phyloP scores from a whole-genome alignment of 2,888 invertebrate genomes.

The Rosalia funebris region DNA sequence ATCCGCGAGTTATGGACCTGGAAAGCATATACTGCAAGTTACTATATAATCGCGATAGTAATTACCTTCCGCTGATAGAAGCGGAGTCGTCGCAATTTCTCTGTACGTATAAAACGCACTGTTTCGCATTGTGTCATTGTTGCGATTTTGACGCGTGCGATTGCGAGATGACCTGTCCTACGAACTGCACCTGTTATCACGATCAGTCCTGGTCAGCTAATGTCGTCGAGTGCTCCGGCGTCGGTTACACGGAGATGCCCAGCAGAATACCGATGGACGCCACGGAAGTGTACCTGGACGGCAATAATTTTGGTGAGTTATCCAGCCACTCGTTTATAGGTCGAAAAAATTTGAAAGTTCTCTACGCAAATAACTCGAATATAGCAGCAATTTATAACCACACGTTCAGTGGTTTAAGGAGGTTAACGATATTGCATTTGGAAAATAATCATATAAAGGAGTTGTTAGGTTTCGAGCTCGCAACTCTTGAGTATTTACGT shows the following conservation, averaged over 20 bases:
- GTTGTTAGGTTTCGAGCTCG: constrained; percentile 84
- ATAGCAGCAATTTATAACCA: constrained; percentile 87
- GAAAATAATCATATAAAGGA: constrained; percentile 86
- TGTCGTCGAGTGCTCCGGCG: constrained; percentile 89
- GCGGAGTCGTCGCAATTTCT: constrained; percentile 90
- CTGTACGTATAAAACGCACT: constrained; percentile 92
- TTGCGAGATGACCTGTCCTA: constrained; percentile 96
- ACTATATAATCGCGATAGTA: constrained; percentile 83
- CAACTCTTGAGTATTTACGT: constrained; percentile 81
- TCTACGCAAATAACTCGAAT: constrained; percentile 89
- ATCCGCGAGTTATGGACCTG: constrained; percentile 90
- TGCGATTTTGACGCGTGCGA: constrained; percentile 98
- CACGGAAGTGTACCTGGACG: constrained; percentile 93
- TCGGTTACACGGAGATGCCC: constrained; percentile 84
- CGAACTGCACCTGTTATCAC: constrained; percentile 93
- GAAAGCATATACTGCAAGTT: constrained; percentile 90
- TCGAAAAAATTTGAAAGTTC: constrained; percentile 85
- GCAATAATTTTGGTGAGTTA: constrained; percentile 88
- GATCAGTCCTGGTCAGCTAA: constrained; percentile 94
- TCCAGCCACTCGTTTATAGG: constrained; percentile 92
- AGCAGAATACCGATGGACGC: constrained; percentile 94
- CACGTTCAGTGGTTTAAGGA: constrained; percentile 87
- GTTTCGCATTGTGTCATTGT: constrained; percentile 94
- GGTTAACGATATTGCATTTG: constrained; percentile 82
- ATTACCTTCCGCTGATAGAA: constrained; percentile 86